Conservation (phyloP, 2,797 vertebrate species). For the Aselliscus stoliczkanus region DNA sequence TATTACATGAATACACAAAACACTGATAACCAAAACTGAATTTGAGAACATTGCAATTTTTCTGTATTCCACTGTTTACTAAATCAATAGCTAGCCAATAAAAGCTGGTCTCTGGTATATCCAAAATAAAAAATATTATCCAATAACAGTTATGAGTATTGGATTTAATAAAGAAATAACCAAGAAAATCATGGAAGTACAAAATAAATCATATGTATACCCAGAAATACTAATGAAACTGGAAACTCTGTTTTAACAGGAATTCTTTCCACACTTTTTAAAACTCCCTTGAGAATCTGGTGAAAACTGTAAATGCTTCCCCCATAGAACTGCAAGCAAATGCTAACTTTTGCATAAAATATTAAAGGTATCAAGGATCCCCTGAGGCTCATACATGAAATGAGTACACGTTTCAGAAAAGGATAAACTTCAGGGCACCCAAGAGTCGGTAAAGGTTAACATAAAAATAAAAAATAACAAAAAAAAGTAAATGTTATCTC, state of each 20-base stretch:
- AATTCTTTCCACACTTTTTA: not conserved
- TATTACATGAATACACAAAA: not conserved
- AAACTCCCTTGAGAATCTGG: not conserved
- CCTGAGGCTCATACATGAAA: not conserved
- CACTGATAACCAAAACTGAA: not conserved
- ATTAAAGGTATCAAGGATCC: not conserved
- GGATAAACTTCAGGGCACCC: not conserved
- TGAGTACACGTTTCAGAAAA: not conserved
- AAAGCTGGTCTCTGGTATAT: not conserved
- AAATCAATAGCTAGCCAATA: not conserved
- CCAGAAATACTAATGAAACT: not conserved
- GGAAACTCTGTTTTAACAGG: not conserved
- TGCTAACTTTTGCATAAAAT: not conserved
- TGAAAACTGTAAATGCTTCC: not conserved
- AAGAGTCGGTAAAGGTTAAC: not conserved
- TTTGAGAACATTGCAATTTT: not conserved
- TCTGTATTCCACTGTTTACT: not conserved
- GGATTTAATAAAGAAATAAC: not conserved
- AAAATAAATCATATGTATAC: not conserved
- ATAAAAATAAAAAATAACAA: not conserved
- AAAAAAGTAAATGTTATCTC: not conserved
- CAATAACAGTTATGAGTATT: not conserved
- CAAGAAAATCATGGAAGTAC: not conserved
- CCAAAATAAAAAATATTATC: not conserved
- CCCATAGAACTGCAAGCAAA: not conserved